Evolutionary conservation across 2,797 vertebrate species (phyloP).

Genomic region (Percopsis omiscomaycus): DNA sequence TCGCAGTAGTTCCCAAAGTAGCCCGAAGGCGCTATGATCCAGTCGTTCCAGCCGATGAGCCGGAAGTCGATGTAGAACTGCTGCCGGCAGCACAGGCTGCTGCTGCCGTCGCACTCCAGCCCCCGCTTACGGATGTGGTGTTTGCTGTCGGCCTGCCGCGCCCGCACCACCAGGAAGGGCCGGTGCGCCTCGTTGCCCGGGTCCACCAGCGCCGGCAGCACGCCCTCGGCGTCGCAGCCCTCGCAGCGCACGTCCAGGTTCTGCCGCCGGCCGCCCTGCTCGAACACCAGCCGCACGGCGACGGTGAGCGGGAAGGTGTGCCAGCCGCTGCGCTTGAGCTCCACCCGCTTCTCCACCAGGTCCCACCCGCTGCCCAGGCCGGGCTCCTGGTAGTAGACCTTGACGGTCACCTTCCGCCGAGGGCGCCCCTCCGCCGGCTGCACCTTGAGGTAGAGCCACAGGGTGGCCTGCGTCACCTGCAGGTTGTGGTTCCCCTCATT

Average conservation of each 20-base stretch:
- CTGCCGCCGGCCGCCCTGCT: conserved; percentile 87
- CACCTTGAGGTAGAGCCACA: conserved; percentile 96
- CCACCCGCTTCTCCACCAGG: conserved; percentile 92
- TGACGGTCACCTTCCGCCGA: conserved; percentile 88
- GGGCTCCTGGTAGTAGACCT: conserved; percentile 91
- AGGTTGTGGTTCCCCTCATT: conserved; percentile 97
- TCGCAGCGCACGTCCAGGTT: conserved; percentile 94
- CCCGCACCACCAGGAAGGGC: conserved; percentile 93
- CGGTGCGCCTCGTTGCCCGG: conserved; percentile 88
- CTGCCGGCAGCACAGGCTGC: conserved; percentile 89
- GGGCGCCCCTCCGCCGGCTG: background rate
- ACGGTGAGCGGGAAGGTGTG: conserved; percentile 92
- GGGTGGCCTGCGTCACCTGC: conserved; percentile 87
- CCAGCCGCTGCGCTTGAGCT: conserved; percentile 94
- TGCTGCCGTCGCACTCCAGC: conserved; percentile 93
- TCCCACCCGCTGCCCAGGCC: conserved; percentile 84
- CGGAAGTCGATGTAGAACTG: conserved; percentile 99
- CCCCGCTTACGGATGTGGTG: conserved; percentile 94
- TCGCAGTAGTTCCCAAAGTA: conserved; percentile 99
- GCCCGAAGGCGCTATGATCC: conserved; percentile 96
- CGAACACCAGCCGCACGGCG: conserved; percentile 87
- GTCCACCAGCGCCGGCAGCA: conserved; percentile 84
- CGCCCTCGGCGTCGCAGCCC: conserved; percentile 84
- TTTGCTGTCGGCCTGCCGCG: conserved; percentile 81
- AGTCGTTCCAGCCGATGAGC: conserved; percentile 97